Evolutionary conservation across 2,888 invertebrate genomes (phyloP).

Genomic region (Archips crataeganus): DNA sequence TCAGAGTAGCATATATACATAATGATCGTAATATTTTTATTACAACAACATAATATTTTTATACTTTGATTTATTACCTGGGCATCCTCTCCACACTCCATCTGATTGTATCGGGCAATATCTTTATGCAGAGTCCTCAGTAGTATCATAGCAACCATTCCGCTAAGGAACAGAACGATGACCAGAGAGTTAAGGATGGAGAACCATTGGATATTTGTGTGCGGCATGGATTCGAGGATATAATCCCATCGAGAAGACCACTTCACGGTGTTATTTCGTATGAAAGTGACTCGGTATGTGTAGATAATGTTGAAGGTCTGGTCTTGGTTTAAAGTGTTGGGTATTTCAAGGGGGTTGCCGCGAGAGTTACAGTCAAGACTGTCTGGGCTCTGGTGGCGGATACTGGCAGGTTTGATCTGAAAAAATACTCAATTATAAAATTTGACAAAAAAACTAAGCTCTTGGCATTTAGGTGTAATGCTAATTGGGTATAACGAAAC

Average conservation of each 20-base stretch:
- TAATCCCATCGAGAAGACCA: conserved; percentile 99
- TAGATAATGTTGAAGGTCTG: conserved; percentile 90
- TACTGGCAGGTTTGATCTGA: conserved; percentile 85
- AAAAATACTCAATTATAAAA: conserved; percentile 8
- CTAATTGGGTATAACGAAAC: too few species aligned
- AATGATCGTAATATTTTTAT: conserved; percentile 1
- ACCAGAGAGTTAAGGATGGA: conserved; percentile 99
- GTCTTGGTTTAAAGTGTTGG: conserved; percentile 78
- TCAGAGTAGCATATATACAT: not conserved
- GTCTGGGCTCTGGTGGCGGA: conserved; percentile 79
- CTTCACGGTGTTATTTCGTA: conserved; percentile 93
- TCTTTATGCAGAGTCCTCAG: conserved; percentile 98
- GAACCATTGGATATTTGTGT: conserved; percentile 99
- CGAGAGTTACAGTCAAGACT: conserved; percentile 81
- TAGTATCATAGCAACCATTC: conserved; percentile 99
- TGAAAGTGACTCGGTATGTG: conserved; percentile 94
- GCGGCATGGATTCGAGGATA: conserved; percentile 98
- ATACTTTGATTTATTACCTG: conserved; percentile 87
- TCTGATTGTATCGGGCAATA: conserved; percentile 99
- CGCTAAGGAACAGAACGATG: conserved; percentile 98
- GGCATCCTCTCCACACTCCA: conserved; percentile 94
- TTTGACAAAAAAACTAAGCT: not conserved
- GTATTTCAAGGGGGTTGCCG: conserved; percentile 89
- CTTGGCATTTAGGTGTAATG: too few species aligned
- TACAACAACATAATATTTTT: not conserved